Percentiles rank a stretch among this genome's conserved stretches.
These are phyloP conservation scores for Drosophila falleni DNA, from an alignment of 2,888 invertebrate genomes.

Conservation along the genomic window DNA sequence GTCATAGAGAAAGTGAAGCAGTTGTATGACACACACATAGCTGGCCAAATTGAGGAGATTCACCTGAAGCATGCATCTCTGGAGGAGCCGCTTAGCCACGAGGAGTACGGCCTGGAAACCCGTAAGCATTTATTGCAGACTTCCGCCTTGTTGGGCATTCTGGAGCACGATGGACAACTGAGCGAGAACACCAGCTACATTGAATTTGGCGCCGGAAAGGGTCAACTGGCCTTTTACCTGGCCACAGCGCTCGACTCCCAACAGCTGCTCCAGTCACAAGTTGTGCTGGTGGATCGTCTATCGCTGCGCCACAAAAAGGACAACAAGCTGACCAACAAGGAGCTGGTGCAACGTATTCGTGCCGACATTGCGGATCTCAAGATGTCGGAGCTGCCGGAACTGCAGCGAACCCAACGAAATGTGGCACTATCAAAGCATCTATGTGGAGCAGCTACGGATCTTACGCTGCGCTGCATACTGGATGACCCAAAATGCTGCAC, in stretches of 20 bases:
- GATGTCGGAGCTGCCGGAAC: slow-evolving; percentile 87
- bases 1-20: slow-evolving; percentile 86
- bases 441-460: slow-evolving; percentile 95
- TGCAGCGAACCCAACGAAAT: slow-evolving; percentile 86
- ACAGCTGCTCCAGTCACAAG: slow-evolving; percentile 86
- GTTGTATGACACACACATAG: slow-evolving; percentile 83
- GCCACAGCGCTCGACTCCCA: slow-evolving; percentile 87
- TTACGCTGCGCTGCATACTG: slow-evolving; percentile 89
- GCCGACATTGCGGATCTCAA: slow-evolving; percentile 93
- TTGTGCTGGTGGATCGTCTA: slow-evolving; percentile 92
- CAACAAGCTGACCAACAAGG: slow-evolving; percentile 87
- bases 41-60: slow-evolving; percentile 84
- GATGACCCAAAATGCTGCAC: slow-evolving; percentile 66
- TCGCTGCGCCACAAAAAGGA: slow-evolving; percentile 93
- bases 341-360: slow-evolving; percentile 88
- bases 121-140: slow-evolving; percentile 92
- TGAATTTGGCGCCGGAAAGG: slow-evolving; percentile 97
- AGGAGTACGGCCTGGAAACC: slow-evolving; percentile 88
- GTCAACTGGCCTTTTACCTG: slow-evolving; percentile 92
- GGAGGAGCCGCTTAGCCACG: slow-evolving; percentile 86
- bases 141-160: slow-evolving; percentile 90
- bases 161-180: slow-evolving; percentile 88
- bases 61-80: slow-evolving; percentile 86
- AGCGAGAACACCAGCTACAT: slow-evolving; percentile 89
- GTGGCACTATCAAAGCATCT: slow-evolving; percentile 95